phyloP scores from a whole-genome alignment of 2,888 invertebrate genomes.

The Cephus pygmeus region DNA sequence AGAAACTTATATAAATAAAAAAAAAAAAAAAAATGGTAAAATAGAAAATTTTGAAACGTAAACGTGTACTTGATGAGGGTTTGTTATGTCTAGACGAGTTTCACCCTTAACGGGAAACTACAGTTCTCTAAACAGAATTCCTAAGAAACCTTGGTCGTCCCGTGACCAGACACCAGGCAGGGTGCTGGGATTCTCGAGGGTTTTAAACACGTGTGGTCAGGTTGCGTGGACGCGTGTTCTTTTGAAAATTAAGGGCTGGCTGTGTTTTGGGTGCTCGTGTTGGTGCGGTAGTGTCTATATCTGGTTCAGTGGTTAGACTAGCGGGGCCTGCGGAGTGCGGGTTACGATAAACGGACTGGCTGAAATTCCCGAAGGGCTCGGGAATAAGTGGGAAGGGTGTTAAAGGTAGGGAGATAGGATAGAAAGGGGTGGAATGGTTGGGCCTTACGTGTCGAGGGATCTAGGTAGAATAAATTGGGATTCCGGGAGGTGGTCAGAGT shows the following conservation, averaged over 20 bases:
- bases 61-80: slow-evolving; percentile 2
- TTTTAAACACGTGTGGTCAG: neutral
- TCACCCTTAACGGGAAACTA: neutral
- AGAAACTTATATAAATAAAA: neutral
- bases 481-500: neutral
- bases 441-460: neutral
- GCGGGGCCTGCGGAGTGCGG: neutral
- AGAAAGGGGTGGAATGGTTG: neutral
- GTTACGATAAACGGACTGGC: slow-evolving; percentile 1
- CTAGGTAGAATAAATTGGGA: neutral
- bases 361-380: neutral
- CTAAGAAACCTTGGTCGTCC: neutral
- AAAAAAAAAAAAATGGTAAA: neutral
- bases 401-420: neutral
- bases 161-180: neutral
- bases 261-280: neutral
- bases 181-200: neutral
- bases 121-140: slow-evolving; percentile 2
- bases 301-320: neutral
- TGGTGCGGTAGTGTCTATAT: neutral
- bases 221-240: neutral
- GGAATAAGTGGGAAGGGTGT: neutral
- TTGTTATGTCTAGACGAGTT: slow-evolving; percentile 5
- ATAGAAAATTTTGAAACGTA: neutral
- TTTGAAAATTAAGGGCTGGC: neutral